Evolutionary conservation across 2,888 invertebrate species (phyloP).

Genomic region (Diploptera punctata): DNA sequence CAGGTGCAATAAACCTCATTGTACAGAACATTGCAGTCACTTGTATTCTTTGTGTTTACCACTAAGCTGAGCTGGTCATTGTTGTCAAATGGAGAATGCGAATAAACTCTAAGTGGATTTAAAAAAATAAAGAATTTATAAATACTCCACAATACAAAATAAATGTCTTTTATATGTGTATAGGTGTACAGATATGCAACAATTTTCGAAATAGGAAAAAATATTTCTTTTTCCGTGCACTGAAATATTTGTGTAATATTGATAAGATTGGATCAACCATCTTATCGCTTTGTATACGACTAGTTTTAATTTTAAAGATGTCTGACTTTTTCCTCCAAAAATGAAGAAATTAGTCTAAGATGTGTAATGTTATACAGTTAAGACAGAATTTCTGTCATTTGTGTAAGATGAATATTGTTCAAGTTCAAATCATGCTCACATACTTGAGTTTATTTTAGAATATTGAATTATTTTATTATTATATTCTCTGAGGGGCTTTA

Average conservation of each 20-base stretch:
- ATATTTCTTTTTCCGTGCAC: constrained; percentile 17
- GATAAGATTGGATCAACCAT: constrained; percentile 11
- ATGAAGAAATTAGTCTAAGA: too few species aligned
- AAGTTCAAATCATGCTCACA: constrained; percentile 8
- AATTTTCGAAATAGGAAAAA: neutral
- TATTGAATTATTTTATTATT: neutral
- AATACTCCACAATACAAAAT: neutral
- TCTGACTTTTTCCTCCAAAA: neutral
- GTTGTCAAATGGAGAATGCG: too few species aligned
- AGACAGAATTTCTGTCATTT: too few species aligned
- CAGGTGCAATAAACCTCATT: constrained; percentile 1
- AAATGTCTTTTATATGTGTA: constrained; percentile 27
- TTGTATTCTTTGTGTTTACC: neutral
- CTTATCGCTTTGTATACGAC: constrained; percentile 39
- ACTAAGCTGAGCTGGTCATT: too few species aligned
- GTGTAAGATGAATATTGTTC: neutral
- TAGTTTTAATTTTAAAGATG: constrained; percentile 10
- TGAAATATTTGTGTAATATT: constrained; percentile 12
- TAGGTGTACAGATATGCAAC: constrained; percentile 21
- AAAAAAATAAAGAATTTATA: neutral
- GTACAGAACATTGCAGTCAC: neutral
- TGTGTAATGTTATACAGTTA: too few species aligned
- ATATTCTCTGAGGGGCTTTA: neutral
- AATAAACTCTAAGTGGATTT: neutral
- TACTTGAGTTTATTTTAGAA: too few species aligned